Evolutionary conservation across 2,888 invertebrate genomes (phyloP).

Genomic region (Protonemura montana): DNA sequence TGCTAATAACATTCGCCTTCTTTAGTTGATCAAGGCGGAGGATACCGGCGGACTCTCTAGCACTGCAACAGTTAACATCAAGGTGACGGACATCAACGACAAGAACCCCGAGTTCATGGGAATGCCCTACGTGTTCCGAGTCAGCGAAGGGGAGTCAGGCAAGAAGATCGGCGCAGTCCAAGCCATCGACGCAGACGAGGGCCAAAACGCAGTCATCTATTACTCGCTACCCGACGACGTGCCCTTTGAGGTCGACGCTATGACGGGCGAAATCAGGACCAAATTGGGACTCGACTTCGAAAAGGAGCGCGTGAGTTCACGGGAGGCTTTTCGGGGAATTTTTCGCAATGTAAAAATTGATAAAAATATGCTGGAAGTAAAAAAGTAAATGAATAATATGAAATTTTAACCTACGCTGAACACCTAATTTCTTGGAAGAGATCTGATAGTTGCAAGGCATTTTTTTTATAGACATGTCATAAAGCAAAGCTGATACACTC

Average conservation of each 20-base stretch:
- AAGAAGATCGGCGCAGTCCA: conserved; percentile 79
- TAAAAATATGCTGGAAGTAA: too few species aligned
- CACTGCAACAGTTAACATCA: conserved; percentile 85
- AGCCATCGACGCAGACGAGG: conserved; percentile 86
- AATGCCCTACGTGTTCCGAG: conserved; percentile 80
- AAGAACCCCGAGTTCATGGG: conserved; percentile 89
- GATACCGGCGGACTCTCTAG: conserved; percentile 84
- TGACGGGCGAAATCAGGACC: conserved; percentile 80
- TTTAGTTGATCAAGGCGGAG: conserved; percentile 81
- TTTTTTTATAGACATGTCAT: too few species aligned
- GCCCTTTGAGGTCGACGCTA: conserved; percentile 80
- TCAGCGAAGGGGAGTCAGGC: conserved; percentile 73
- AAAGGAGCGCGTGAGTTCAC: conserved; percentile 72
- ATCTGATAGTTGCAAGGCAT: too few species aligned
- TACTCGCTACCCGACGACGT: conserved; percentile 81
- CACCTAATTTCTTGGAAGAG: too few species aligned
- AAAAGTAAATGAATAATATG: too few species aligned
- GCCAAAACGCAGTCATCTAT: conserved; percentile 80
- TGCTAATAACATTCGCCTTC: background rate
- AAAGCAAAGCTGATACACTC: too few species aligned
- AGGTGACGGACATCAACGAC: conserved; percentile 90
- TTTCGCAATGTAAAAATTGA: too few species aligned
- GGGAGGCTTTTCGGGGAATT: too few species aligned
- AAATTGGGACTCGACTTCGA: conserved; percentile 82
- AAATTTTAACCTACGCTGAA: too few species aligned